Evolutionary conservation across 2,113 vertebrate genomes (phyloP).

Genomic region (Hippocampus abdominalis): DNA sequence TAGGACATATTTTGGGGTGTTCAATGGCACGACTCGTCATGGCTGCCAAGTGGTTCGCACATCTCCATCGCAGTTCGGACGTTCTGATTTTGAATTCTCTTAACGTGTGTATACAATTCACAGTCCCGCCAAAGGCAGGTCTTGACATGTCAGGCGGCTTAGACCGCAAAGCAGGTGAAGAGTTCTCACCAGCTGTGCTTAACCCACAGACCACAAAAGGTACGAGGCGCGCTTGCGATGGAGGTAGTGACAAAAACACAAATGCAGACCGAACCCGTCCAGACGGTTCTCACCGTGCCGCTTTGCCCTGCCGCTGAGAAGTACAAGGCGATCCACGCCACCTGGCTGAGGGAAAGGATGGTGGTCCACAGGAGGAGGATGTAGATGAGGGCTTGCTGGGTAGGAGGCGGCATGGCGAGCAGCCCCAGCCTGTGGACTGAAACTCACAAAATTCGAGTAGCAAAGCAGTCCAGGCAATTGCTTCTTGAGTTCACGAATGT

Average conservation of each 20-base stretch:
- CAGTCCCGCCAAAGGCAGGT: background rate
- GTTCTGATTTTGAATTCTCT: too few relatives aligned
- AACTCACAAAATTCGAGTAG: conserved; percentile 7
- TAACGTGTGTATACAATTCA: background rate
- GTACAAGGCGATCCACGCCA: conserved; percentile 37
- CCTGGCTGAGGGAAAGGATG: conserved; percentile 52
- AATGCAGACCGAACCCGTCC: background rate
- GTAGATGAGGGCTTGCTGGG: conserved; percentile 32
- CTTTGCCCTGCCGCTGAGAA: conserved; percentile 37
- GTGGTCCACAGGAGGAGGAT: conserved; percentile 60
- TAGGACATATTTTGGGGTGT: too few relatives aligned
- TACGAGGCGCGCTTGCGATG: conserved; percentile 15
- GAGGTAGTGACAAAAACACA: background rate
- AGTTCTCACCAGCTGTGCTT: conserved; percentile 37
- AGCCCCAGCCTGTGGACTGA: conserved; percentile 21
- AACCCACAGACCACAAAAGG: conserved; percentile 47
- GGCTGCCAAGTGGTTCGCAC: too few relatives aligned
- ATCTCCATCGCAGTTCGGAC: too few relatives aligned
- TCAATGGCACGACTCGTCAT: too few relatives aligned
- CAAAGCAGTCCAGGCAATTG: background rate
- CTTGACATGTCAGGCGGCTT: background rate
- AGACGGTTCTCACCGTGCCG: conserved; percentile 45
- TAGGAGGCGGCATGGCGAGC: conserved; percentile 41
- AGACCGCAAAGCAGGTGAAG: conserved; percentile 35
- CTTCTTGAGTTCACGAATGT: background rate